phyloP scores from a whole-genome alignment of 2,113 vertebrate genomes.

The Paratilapia polleni region DNA sequence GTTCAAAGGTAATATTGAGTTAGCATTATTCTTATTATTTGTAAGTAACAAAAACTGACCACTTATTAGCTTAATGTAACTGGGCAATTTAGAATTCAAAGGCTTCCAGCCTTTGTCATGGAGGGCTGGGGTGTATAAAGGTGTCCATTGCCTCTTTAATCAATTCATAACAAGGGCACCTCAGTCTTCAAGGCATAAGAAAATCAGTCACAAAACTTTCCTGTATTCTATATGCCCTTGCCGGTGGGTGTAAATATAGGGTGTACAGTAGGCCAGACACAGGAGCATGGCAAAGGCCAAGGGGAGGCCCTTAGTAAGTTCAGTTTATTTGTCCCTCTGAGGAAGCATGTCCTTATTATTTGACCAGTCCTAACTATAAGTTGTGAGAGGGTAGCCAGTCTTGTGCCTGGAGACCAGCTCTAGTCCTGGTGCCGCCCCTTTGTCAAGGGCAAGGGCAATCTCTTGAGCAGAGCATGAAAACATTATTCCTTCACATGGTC shows the following conservation, averaged over 20 bases:
- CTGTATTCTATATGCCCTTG: background rate
- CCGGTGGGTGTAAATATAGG: background rate
- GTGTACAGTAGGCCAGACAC: background rate
- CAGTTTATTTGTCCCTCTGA: conserved; percentile 37
- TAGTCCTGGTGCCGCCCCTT: background rate
- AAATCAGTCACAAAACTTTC: background rate
- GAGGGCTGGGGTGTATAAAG: background rate
- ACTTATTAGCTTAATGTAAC: background rate
- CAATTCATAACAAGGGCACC: background rate
- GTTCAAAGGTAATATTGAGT: background rate
- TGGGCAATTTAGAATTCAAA: background rate
- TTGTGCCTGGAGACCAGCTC: conserved; percentile 25
- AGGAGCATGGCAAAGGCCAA: background rate
- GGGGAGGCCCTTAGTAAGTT: background rate
- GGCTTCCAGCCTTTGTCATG: background rate
- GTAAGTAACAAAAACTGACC: background rate
- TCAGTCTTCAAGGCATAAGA: background rate
- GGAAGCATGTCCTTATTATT: conserved; percentile 29
- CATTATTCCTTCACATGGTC: background rate
- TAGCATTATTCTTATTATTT: background rate
- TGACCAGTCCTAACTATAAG: conserved; percentile 20
- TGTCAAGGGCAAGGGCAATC: conserved; percentile 28
- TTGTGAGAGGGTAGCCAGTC: background rate
- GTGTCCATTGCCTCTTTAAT: background rate
- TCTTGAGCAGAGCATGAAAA: conserved; percentile 9